A percentile compares a stretch with the other conserved stretches of the same genome.
Evolutionary conservation across 1,140 invertebrate species (phyloP).

Genomic region (Cydia amplana): DNA sequence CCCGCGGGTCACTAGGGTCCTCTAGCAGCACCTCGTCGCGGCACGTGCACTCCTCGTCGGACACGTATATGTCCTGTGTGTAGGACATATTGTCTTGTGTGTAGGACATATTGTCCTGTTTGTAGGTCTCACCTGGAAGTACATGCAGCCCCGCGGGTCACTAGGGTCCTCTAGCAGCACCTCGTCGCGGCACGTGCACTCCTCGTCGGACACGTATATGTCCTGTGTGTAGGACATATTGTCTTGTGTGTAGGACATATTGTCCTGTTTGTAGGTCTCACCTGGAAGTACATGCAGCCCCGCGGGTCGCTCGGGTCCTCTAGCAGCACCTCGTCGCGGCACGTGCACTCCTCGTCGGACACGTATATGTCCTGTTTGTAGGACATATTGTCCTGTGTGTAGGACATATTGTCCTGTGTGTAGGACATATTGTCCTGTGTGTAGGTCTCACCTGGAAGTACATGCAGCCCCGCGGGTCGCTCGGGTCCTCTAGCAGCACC

Average conservation of each 20-base stretch:
- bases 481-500: conserved; percentile 68
- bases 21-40: conserved; percentile 59
- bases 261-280: conserved; percentile 55
- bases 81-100: too few relatives aligned
- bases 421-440: too few relatives aligned
- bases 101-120: conserved; percentile 36
- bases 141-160: conserved; percentile 85
- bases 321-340: conserved; percentile 53
- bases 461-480: conserved; percentile 84
- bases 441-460: conserved; percentile 85
- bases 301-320: conserved; percentile 80
- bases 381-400: conserved; percentile 25
- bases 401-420: conserved; percentile 36
- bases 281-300: conserved; percentile 89
- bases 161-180: conserved; percentile 70
- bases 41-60: conserved; percentile 39
- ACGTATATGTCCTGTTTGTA: conserved; percentile 29
- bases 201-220: conserved; percentile 1
- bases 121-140: conserved; percentile 84
- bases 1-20: conserved; percentile 80
- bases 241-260: conserved; percentile 36
- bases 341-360: conserved; percentile 39
- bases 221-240: conserved; percentile 33
- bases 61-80: too few relatives aligned
- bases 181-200: conserved; percentile 47